Evolutionary conservation across 2,888 invertebrate species (phyloP).

Genomic region (Hemistola chrysoprasaria): DNA sequence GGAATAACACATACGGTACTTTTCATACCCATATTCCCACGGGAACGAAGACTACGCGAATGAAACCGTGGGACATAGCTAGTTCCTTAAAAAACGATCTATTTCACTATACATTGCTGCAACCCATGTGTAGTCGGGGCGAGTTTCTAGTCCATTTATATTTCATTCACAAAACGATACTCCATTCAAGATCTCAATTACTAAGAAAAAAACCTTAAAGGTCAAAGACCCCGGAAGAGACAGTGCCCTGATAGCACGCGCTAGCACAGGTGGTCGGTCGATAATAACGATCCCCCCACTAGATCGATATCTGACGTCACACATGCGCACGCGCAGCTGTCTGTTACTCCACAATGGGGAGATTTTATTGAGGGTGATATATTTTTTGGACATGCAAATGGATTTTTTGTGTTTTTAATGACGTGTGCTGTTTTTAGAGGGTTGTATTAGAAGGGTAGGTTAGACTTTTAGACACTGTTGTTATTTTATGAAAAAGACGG

Average conservation of each 20-base stretch:
- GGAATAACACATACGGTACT: too few species aligned
- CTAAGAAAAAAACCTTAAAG: slow-evolving; percentile 45
- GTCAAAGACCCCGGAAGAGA: slow-evolving; percentile 67
- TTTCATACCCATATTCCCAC: too few species aligned
- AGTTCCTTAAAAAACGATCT: too few species aligned
- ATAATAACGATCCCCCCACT: slow-evolving; percentile 28
- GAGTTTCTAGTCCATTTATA: slow-evolving; percentile 15
- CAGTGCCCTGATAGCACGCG: slow-evolving; percentile 51
- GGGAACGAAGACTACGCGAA: too few species aligned
- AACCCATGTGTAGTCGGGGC: slow-evolving; percentile 3
- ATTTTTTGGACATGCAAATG: slow-evolving; percentile 45
- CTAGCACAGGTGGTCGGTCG: slow-evolving; percentile 59
- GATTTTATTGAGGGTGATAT: slow-evolving; percentile 53
- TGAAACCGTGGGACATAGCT: too few species aligned
- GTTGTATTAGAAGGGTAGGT: slow-evolving; percentile 7
- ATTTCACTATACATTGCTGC: too few species aligned
- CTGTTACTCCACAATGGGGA: slow-evolving; percentile 48
- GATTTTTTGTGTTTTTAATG: slow-evolving; percentile 36
- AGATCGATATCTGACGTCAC: slow-evolving; percentile 77
- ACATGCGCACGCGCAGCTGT: slow-evolving; percentile 70
- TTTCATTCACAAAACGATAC: slow-evolving; percentile 10
- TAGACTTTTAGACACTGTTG: too few species aligned
- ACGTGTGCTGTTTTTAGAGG: slow-evolving; percentile 15
- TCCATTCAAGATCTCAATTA: slow-evolving; percentile 1
- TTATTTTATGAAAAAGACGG: too few species aligned